Conservation (phyloP, 2,888 invertebrate genomes). For the Lydus trimaculatus region DNA sequence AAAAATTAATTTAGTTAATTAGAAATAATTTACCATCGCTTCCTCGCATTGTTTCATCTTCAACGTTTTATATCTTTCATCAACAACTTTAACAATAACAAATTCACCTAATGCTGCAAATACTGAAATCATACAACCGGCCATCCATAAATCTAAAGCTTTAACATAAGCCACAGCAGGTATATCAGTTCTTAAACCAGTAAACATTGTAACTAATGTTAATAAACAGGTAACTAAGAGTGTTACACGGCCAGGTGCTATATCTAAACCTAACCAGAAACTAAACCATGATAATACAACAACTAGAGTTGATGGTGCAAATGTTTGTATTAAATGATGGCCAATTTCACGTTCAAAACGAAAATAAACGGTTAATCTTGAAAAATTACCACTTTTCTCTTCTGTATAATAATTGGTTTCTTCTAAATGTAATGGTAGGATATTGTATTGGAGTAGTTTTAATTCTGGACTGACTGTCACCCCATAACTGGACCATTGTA, state of each 20-base stretch:
- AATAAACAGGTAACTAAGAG: slow-evolving; percentile 84
- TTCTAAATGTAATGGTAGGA: slow-evolving; percentile 74
- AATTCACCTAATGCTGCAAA: slow-evolving; percentile 85
- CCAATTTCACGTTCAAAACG: slow-evolving; percentile 85
- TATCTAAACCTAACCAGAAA: slow-evolving; percentile 85
- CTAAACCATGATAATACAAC: slow-evolving; percentile 89
- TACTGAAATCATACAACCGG: slow-evolving; percentile 86
- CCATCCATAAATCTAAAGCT: slow-evolving; percentile 88
- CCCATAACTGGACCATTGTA: slow-evolving; percentile 77
- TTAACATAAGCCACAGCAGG: slow-evolving; percentile 89
- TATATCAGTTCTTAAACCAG: slow-evolving; percentile 80
- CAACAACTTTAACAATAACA: slow-evolving; percentile 82
- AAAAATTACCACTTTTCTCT: slow-evolving; percentile 82
- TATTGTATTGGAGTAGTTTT: slow-evolving; percentile 80
- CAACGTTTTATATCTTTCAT: slow-evolving; percentile 74
- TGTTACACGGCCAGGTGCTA: slow-evolving; percentile 83
- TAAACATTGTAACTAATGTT: slow-evolving; percentile 86
- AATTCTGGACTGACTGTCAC: slow-evolving; percentile 82
- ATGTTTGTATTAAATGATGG: slow-evolving; percentile 85
- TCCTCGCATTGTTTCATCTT: slow-evolving; percentile 67
- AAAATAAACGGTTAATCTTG: slow-evolving; percentile 79
- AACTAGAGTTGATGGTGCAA: slow-evolving; percentile 82
- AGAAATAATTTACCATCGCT: slow-evolving; percentile 50
- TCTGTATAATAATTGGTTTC: slow-evolving; percentile 77
- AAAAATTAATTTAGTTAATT: not conserved